phyloP scores from a whole-genome alignment of 2,113 vertebrate species.

The Sinocyclocheilus anophthalmus region DNA sequence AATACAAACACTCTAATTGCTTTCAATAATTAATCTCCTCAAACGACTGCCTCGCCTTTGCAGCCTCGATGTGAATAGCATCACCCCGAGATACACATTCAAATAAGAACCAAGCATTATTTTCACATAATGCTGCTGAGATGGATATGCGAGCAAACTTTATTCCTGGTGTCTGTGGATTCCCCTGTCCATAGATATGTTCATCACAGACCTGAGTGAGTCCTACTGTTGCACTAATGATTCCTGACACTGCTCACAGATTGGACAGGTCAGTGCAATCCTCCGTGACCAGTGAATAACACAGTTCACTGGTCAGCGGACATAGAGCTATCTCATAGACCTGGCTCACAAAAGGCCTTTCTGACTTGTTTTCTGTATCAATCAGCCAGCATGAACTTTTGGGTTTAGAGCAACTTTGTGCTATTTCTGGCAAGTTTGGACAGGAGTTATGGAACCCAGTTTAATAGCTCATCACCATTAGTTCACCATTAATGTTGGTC shows the following conservation, averaged over 20 bases:
- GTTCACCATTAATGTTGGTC: neutral
- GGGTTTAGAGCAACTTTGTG: slow-evolving; percentile 6
- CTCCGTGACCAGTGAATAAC: slow-evolving; percentile 36
- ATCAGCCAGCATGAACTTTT: slow-evolving; percentile 26
- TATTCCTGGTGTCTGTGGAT: neutral
- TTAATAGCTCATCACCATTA: neutral
- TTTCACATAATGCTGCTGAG: neutral
- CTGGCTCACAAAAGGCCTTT: slow-evolving; percentile 9
- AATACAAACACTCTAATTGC: slow-evolving; percentile 42
- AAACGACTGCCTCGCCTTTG: slow-evolving; percentile 28
- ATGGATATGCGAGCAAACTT: slow-evolving; percentile 4
- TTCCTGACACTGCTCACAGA: slow-evolving; percentile 22
- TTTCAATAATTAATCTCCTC: slow-evolving; percentile 40
- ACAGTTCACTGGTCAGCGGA: slow-evolving; percentile 34
- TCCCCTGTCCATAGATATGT: slow-evolving; percentile 10
- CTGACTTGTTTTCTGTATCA: slow-evolving; percentile 10
- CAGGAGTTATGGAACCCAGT: neutral
- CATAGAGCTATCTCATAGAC: slow-evolving; percentile 34
- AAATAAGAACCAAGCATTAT: neutral
- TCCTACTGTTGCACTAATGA: slow-evolving; percentile 43
- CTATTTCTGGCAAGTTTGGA: neutral
- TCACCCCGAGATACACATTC: neutral
- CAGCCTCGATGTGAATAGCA: neutral
- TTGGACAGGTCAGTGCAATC: slow-evolving; percentile 40
- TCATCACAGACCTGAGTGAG: slow-evolving; percentile 36